Percentiles rank a stretch among this genome's conserved stretches.
phyloP scores from a whole-genome alignment of 2,888 invertebrate species.

The Pseudococcus longispinus region DNA sequence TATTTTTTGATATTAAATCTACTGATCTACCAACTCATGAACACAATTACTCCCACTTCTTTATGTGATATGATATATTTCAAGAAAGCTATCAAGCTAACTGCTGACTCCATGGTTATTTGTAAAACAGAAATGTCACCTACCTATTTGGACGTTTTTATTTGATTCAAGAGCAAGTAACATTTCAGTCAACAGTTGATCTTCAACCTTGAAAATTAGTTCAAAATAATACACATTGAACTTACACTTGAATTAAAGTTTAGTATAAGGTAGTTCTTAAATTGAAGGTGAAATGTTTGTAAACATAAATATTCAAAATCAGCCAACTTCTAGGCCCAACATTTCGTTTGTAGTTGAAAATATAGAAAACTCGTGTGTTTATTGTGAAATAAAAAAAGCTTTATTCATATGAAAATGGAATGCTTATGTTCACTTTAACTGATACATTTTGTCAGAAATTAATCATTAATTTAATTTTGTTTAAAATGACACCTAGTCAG shows the following conservation, averaged over 20 bases:
- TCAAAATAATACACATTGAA: neutral
- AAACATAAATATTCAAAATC: neutral
- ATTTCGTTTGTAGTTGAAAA: neutral
- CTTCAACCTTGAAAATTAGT: neutral
- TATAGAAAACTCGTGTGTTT: too few relatives aligned
- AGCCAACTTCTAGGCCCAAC: neutral
- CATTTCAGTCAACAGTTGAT: neutral
- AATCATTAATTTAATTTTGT: too few relatives aligned
- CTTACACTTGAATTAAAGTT: conserved; percentile 7
- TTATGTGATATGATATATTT: neutral
- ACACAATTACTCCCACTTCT: too few relatives aligned
- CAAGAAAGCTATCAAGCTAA: too few relatives aligned
- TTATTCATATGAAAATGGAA: too few relatives aligned
- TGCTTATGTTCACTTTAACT: too few relatives aligned
- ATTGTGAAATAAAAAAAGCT: too few relatives aligned
- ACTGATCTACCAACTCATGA: too few relatives aligned
- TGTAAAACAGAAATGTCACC: neutral
- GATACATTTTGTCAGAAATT: too few relatives aligned
- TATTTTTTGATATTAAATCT: too few relatives aligned
- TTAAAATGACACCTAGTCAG: too few relatives aligned
- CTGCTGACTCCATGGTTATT: neutral
- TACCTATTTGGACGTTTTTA: neutral
- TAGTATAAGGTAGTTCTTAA: neutral
- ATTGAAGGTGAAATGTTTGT: neutral
- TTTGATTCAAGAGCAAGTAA: neutral